phyloP scores from a whole-genome alignment of 2,797 vertebrate species.

The Periparus ater region DNA sequence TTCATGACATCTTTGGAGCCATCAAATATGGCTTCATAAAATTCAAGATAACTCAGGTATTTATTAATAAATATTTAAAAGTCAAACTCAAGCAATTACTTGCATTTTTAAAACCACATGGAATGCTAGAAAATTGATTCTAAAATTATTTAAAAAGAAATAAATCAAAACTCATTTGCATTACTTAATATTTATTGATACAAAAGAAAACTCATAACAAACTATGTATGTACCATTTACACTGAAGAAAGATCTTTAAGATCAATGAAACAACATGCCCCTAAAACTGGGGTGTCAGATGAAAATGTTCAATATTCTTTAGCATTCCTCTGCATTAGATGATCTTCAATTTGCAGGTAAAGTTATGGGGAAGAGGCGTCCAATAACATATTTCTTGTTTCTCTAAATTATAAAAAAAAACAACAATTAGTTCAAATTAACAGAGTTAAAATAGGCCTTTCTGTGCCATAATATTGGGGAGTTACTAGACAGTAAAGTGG shows the following conservation, averaged over 20 bases:
- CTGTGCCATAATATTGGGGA: background rate
- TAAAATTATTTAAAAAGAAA: background rate
- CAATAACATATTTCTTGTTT: background rate
- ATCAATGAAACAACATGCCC: background rate
- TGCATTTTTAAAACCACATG: background rate
- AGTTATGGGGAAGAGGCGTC: background rate
- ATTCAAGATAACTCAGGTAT: background rate
- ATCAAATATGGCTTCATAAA: too few relatives aligned
- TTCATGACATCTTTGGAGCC: background rate
- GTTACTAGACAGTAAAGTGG: background rate
- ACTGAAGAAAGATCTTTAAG: background rate
- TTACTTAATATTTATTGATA: slow-evolving; percentile 42
- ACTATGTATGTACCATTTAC: slow-evolving; percentile 5
- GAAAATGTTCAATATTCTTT: background rate
- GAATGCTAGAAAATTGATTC: background rate
- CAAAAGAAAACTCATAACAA: background rate
- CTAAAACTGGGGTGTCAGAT: background rate
- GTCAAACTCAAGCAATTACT: background rate
- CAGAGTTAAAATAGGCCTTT: background rate
- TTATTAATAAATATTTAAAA: slow-evolving; percentile 10
- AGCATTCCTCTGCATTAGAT: background rate
- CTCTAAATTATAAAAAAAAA: background rate
- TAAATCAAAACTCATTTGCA: background rate
- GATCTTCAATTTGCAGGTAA: background rate
- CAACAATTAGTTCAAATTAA: background rate